Percentiles rank a stretch among this genome's conserved stretches.
Conservation (phyloP, 2,797 vertebrate species). For the Alectoris magna region DNA sequence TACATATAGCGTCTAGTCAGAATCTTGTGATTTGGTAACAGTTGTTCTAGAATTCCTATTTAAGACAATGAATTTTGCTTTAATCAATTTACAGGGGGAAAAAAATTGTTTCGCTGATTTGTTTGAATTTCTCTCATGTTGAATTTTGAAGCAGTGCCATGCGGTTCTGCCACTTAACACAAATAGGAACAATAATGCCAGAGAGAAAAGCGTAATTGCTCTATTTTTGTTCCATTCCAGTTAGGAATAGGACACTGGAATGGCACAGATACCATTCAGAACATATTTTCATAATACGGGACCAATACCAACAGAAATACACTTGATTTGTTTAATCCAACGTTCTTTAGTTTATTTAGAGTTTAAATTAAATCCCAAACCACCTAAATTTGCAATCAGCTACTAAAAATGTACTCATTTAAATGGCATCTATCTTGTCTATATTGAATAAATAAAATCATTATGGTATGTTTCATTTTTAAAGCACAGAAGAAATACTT, state of each 20-base stretch:
- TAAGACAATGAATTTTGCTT: neutral
- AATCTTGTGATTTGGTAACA: neutral
- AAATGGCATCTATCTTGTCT: neutral
- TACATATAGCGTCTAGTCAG: neutral
- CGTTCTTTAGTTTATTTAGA: neutral
- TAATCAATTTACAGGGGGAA: neutral
- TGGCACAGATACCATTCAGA: neutral
- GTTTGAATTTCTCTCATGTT: neutral
- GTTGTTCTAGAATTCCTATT: neutral
- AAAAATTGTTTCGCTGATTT: neutral
- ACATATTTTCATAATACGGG: neutral
- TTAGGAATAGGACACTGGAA: neutral
- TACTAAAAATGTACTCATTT: neutral
- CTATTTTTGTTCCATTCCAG: neutral
- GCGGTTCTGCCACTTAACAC: neutral
- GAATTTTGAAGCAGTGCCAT: neutral
- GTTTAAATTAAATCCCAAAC: neutral
- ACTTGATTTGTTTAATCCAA: neutral
- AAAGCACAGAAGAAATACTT: neutral
- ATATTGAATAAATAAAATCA: neutral
- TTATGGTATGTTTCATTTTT: neutral
- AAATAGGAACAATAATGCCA: neutral
- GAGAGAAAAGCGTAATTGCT: neutral
- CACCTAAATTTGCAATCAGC: neutral
- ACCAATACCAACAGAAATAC: neutral